Percentiles rank a stretch among this genome's conserved stretches.
Conservation (phyloP, 2,113 vertebrate genomes). For the Nerophis lumbriciformis region DNA sequence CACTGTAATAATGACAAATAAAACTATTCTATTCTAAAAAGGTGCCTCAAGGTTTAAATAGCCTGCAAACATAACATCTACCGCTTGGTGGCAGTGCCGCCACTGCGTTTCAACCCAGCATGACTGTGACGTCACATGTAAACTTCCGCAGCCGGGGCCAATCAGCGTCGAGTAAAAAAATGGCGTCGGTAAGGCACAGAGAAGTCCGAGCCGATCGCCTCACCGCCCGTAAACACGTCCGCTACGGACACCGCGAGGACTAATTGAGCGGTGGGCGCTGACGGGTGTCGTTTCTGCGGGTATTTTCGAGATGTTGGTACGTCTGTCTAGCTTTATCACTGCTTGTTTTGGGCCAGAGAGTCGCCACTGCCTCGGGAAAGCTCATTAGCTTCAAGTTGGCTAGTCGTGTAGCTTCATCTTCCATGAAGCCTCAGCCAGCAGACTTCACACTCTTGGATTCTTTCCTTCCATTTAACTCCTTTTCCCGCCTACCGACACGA, state of each 20-base stretch:
- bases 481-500: not conserved
- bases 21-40: too few species aligned
- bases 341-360: conserved; percentile 33
- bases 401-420: conserved; percentile 46
- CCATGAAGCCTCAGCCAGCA: conserved; percentile 15
- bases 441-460: not conserved
- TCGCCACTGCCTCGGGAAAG: conserved; percentile 25
- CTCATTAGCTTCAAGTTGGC: conserved; percentile 54
- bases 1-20: too few species aligned
- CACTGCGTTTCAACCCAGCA: not conserved
- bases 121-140: conserved; percentile 54
- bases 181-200: conserved; percentile 61
- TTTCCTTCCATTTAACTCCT: not conserved
- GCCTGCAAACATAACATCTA: not conserved
- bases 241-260: conserved; percentile 16
- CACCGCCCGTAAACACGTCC: conserved; percentile 33
- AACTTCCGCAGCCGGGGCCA: conserved; percentile 35
- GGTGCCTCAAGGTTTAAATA: too few species aligned
- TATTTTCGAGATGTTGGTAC: not conserved
- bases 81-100: conserved; percentile 29
- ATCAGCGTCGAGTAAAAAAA: conserved; percentile 65
- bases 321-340: not conserved
- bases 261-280: conserved; percentile 15
- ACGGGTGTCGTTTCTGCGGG: conserved; percentile 1
- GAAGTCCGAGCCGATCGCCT: conserved; percentile 41